Conservation (phyloP, 1,140 invertebrate genomes). For the Lordiphosa collinella region DNA sequence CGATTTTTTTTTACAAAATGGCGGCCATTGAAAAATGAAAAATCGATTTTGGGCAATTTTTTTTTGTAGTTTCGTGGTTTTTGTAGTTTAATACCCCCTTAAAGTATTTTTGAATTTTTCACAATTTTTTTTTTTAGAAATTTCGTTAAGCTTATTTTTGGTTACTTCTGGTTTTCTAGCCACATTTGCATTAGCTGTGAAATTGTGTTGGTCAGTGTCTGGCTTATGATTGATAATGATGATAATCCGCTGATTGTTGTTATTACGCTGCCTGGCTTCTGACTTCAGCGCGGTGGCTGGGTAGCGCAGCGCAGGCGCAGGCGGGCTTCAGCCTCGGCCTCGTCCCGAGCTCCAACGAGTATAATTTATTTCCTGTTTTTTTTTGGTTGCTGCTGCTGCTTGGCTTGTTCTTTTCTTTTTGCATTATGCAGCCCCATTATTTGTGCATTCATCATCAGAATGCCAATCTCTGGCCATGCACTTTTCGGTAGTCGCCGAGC, state of each 20-base stretch:
- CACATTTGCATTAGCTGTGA: no score
- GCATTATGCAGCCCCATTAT: constrained; percentile 66
- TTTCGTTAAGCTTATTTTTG: no score
- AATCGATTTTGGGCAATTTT: no score
- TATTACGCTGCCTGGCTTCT: constrained; percentile 43
- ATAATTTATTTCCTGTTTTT: constrained; percentile 70
- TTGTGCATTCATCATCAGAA: constrained; percentile 58
- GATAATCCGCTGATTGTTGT: constrained; percentile 56
- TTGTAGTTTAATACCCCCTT: no score
- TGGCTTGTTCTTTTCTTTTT: not conserved
- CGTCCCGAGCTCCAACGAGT: constrained; percentile 15
- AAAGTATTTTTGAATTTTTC: no score
- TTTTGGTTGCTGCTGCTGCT: not conserved
- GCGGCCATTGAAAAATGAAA: no score
- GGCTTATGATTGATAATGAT: constrained; percentile 39
- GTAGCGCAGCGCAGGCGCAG: not conserved
- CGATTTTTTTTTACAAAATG: no score
- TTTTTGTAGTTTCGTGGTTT: no score
- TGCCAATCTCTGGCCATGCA: constrained; percentile 46
- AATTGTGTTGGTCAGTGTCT: constrained; percentile 15
- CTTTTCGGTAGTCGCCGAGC: constrained; percentile 66
- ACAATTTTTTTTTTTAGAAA: no score
- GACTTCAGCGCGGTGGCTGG: constrained; percentile 19
- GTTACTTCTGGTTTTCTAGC: no score
- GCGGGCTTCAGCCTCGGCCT: constrained; percentile 6